A percentile compares a stretch with the other conserved stretches of the same genome.
Conservation (phyloP, 2,888 invertebrate genomes). For the Anoncus sp. region DNA sequence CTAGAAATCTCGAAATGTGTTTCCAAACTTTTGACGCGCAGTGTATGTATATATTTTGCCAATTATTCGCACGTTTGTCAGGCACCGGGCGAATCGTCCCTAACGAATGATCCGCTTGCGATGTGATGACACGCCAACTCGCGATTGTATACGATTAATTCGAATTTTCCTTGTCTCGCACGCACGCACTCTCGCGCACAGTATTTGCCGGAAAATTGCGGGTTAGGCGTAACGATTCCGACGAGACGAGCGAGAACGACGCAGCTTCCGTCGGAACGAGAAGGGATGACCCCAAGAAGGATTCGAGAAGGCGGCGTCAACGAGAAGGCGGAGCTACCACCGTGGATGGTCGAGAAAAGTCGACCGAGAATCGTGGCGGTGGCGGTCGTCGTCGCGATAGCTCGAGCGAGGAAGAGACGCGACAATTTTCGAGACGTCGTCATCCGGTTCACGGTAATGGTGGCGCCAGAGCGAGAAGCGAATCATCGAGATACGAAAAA, state of each 20-base stretch:
- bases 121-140: too few species aligned
- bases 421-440: slow-evolving; percentile 83
- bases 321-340: too few species aligned
- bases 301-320: slow-evolving; percentile 66
- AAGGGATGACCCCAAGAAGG: slow-evolving; percentile 67
- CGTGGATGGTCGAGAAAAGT: slow-evolving; percentile 69
- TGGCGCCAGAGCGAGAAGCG: slow-evolving; percentile 76
- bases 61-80: too few species aligned
- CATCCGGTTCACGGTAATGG: slow-evolving; percentile 73
- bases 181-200: slow-evolving; percentile 48
- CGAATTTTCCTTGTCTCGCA: not conserved
- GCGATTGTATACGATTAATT: too few species aligned
- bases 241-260: slow-evolving; percentile 73
- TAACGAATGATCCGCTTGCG: too few species aligned
- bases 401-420: slow-evolving; percentile 82
- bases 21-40: too few species aligned
- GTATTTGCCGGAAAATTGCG: slow-evolving; percentile 79
- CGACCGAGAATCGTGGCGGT: slow-evolving; percentile 74
- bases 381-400: too few species aligned
- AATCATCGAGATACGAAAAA: slow-evolving; percentile 78
- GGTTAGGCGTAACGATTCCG: slow-evolving; percentile 75
- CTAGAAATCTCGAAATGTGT: too few species aligned
- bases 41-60: too few species aligned
- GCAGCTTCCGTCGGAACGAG: slow-evolving; percentile 80
- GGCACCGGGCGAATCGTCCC: too few species aligned